Percentiles rank a stretch among this genome's conserved stretches.
phyloP scores from a whole-genome alignment of 1,140 invertebrate genomes.

The Procambarus clarkii region DNA sequence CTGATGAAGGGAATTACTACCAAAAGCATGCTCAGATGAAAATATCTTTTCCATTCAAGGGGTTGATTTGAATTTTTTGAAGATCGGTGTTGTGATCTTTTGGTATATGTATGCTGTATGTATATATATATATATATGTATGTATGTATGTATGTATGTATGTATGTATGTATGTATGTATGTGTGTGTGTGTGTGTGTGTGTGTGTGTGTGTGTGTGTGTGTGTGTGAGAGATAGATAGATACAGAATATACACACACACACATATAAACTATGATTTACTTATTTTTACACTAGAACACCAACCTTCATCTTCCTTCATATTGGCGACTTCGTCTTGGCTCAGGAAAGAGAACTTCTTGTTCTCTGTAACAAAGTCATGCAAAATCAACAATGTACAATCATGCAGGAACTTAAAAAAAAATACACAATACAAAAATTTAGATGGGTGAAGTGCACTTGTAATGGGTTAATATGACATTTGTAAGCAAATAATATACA shows the following conservation, averaged over 20 bases:
- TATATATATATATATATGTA: too few relatives aligned
- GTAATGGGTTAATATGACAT: background rate
- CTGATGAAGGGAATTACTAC: too few relatives aligned
- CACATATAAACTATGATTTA: background rate
- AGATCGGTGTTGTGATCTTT: too few relatives aligned
- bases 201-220: too few relatives aligned
- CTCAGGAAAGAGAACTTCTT: slow-evolving; percentile 96
- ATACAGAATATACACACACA: background rate
- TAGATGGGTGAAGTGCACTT: background rate
- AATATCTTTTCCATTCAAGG: too few relatives aligned
- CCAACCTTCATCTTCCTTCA: slow-evolving; percentile 92
- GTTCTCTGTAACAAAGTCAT: slow-evolving; percentile 80
- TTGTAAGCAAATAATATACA: background rate
- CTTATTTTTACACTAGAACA: background rate
- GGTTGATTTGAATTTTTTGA: too few relatives aligned
- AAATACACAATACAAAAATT: background rate
- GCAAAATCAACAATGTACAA: slow-evolving; percentile 65
- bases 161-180: too few relatives aligned
- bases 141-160: too few relatives aligned
- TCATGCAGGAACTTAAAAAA: slow-evolving; percentile 47
- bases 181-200: too few relatives aligned
- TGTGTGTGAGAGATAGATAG: too few relatives aligned
- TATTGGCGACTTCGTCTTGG: slow-evolving; percentile 94
- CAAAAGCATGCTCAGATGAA: too few relatives aligned
- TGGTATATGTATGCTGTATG: too few relatives aligned